Conservation (phyloP, 2,113 vertebrate genomes). For the Pachypanchax playfairii region DNA sequence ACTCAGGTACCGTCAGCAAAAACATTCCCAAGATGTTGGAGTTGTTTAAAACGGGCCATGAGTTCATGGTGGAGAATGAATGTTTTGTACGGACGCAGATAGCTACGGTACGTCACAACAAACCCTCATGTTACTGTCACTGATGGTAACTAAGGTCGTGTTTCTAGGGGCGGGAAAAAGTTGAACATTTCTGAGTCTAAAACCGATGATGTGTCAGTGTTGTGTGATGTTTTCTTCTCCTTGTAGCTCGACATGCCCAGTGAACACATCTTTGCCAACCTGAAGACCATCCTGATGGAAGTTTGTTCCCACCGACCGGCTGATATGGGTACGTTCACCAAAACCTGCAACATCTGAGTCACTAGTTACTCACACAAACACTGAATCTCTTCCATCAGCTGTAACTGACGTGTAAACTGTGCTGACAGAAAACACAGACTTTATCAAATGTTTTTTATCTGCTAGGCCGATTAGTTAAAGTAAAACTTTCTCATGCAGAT, state of each 20-base stretch:
- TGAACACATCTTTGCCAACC: slow-evolving; percentile 86
- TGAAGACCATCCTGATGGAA: slow-evolving; percentile 81
- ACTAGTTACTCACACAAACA: too few relatives aligned
- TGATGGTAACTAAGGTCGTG: too few relatives aligned
- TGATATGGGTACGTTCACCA: slow-evolving; percentile 75
- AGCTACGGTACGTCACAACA: slow-evolving; percentile 35
- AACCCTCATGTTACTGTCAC: too few relatives aligned
- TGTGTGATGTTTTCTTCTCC: background rate
- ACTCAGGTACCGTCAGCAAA: slow-evolving; percentile 82
- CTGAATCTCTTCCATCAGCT: background rate
- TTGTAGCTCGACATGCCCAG: slow-evolving; percentile 88
- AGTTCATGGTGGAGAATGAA: slow-evolving; percentile 82
- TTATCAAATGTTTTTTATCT: too few relatives aligned
- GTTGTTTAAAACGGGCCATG: slow-evolving; percentile 83
- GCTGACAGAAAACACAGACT: background rate
- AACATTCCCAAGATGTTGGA: slow-evolving; percentile 87
- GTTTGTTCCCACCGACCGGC: slow-evolving; percentile 84
- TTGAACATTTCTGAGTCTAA: too few relatives aligned
- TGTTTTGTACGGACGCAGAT: slow-evolving; percentile 75
- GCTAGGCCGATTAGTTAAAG: background rate
- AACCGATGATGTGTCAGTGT: too few relatives aligned
- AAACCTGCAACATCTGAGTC: background rate
- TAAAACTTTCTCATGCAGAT: too few relatives aligned
- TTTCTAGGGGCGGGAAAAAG: too few relatives aligned
- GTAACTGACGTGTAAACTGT: background rate